Evolutionary conservation across 1,140 invertebrate species (phyloP).

Genomic region (Caenorhabditis briggsae): DNA sequence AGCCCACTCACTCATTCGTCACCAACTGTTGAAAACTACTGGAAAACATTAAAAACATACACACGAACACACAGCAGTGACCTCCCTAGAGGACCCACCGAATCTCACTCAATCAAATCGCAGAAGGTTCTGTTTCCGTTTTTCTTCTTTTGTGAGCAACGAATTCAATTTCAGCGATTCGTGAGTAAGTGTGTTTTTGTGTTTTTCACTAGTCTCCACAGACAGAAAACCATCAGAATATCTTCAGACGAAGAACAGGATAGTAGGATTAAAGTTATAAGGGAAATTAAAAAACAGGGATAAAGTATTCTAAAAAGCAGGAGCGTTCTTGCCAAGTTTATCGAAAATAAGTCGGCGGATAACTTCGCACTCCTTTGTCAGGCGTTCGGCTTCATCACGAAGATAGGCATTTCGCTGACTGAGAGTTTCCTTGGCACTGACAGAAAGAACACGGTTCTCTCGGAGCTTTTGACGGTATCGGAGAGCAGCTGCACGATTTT

Average conservation of each 20-base stretch:
- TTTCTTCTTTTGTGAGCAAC: too few species aligned
- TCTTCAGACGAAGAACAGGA: neutral
- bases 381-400: conserved; percentile 60
- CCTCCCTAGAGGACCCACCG: conserved; percentile 38
- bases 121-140: conserved; percentile 4
- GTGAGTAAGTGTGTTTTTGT: neutral
- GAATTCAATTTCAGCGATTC: conserved; percentile 25
- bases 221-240: neutral
- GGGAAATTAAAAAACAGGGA: neutral
- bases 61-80: conserved; percentile 28
- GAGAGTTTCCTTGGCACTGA: conserved; percentile 65
- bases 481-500: conserved; percentile 74
- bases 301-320: neutral
- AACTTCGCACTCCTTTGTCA: conserved; percentile 70
- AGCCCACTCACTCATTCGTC: conserved; percentile 43
- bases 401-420: conserved; percentile 68
- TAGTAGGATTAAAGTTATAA: neutral
- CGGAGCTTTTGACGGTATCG: conserved; percentile 68
- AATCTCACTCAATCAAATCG: conserved; percentile 46
- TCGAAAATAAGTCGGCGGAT: conserved; percentile 69
- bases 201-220: neutral
- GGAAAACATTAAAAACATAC: conserved; percentile 4
- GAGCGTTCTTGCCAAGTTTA: conserved; percentile 45
- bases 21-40: conserved; percentile 21
- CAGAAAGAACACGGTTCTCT: conserved; percentile 17